Conservation (phyloP, 2,797 vertebrate species). For the Garrulus glandarius region DNA sequence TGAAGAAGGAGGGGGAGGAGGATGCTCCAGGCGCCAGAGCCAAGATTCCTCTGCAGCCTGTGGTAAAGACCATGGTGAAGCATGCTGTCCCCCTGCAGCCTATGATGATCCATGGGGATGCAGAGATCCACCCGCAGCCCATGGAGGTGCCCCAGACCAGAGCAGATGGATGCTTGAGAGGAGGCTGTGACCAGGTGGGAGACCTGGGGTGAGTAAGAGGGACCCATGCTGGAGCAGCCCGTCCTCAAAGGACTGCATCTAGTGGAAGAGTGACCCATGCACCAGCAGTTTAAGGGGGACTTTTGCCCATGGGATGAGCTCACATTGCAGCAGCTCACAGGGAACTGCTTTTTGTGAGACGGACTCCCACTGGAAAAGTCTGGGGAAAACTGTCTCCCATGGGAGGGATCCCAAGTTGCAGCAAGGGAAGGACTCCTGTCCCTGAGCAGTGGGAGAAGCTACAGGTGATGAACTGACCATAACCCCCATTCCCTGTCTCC, state of each 20-base stretch:
- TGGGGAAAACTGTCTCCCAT: not conserved
- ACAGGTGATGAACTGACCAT: not conserved
- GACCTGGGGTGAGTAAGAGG: not conserved
- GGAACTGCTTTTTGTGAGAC: not conserved
- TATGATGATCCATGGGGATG: no score
- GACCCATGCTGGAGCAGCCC: not conserved
- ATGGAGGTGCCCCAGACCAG: not conserved
- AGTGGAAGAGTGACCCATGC: not conserved
- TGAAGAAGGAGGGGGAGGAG: not conserved
- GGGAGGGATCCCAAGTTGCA: not conserved
- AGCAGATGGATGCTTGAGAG: not conserved
- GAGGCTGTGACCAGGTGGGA: not conserved
- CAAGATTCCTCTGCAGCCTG: not conserved
- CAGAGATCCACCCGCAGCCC: not conserved
- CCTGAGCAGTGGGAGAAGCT: not conserved
- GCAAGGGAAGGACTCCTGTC: not conserved
- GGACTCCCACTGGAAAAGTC: not conserved
- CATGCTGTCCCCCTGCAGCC: not conserved
- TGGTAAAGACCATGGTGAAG: not conserved
- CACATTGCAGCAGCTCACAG: not conserved
- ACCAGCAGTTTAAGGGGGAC: not conserved
- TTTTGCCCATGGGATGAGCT: not conserved
- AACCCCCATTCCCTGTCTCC: not conserved
- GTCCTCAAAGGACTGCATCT: not conserved
- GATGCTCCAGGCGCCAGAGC: not conserved